Base-by-base conservation (phyloP, 2,797 vertebrate genomes). In the Mormyrops attenuatus region DNA sequence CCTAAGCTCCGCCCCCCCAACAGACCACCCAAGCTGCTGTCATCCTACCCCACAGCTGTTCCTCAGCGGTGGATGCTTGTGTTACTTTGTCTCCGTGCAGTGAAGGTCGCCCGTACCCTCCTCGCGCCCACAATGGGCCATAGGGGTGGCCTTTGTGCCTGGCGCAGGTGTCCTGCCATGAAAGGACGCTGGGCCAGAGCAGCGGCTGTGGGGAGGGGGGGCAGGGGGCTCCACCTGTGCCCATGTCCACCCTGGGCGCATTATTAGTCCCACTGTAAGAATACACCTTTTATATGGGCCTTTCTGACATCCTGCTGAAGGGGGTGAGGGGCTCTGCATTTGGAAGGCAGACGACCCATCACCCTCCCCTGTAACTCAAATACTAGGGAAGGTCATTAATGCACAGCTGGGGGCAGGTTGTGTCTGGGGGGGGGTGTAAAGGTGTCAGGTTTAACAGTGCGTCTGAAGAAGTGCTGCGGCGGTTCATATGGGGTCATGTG, bases 61-160 rank as follows among this genome's bases (percentile, higher is more conserved):
- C 94, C 92, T 94, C 94, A 95, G 94, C 95, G 93, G 93, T 93
- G 94, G 94, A 90, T 94, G 92, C 95, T 96, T 96, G 95, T 95
- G 94, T 94, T 96, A 96, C 95, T 96, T 96, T 96, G 95, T 96
- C 95, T 96, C 95, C 91, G 90, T 92, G 90, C 94, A 93, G 94
- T 93, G 93, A 92, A 93, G 94, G 93, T 91, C 93, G 93, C 92
- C 92, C 92, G 90, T 89, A 57, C 90, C 93, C 89, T 73, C 88
- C 90, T 91, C 88, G 52, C 92, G 87, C 92, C 91, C 90, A 94
- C 94, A 93, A 93, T 92, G 94, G 93, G 92, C 91, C 69, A 88
- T 91, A 92, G 92, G 89, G 91, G 92, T 93, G 92, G 94, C 95
- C 94, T 96, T 96, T 97, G 95, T 96, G 93, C 93, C 92, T 92